These are phyloP conservation scores for Dermolepida albohirtum DNA, from an alignment of 2,888 invertebrate species.

Conservation along the genomic window DNA sequence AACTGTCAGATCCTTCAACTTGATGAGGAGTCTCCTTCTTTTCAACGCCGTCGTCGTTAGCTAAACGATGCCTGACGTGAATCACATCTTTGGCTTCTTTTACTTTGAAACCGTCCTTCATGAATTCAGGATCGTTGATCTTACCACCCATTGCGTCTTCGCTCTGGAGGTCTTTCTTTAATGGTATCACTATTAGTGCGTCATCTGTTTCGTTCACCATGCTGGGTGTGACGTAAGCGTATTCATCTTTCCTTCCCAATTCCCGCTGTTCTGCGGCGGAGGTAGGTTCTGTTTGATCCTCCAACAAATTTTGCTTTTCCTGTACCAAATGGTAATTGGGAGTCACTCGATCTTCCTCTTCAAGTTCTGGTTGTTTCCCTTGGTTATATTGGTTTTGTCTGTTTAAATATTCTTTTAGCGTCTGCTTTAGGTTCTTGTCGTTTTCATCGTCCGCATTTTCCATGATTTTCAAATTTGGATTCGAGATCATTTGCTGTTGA, in stretches of 20 bases:
- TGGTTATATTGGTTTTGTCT: conserved; percentile 40
- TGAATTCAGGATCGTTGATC: conserved; percentile 28
- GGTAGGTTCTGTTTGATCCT: conserved; percentile 54
- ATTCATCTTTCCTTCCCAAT: conserved; percentile 46
- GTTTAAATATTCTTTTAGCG: conserved; percentile 39
- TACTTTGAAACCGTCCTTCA: conserved; percentile 45
- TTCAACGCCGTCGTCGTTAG: neutral
- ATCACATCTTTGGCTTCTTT: conserved; percentile 50
- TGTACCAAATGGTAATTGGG: conserved; percentile 33
- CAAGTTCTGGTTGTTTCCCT: conserved; percentile 16
- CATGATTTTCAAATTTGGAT: conserved; percentile 39
- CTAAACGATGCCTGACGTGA: conserved; percentile 37
- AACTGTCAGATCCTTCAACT: conserved; percentile 20
- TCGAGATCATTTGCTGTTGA: conserved; percentile 22
- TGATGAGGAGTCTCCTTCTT: conserved; percentile 18
- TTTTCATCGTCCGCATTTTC: conserved; percentile 41
- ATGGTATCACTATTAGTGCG: conserved; percentile 47
- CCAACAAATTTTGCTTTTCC: conserved; percentile 47
- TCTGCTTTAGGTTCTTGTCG: conserved; percentile 38
- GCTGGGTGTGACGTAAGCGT: conserved; percentile 38
- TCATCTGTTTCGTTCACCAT: conserved; percentile 42
- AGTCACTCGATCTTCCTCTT: conserved; percentile 34
- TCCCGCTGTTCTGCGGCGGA: conserved; percentile 54
- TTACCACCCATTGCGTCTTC: conserved; percentile 16
- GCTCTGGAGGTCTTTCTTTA: conserved; percentile 39